Base-by-base conservation (phyloP, 2,113 vertebrate species). In the Hemibates koningsi region DNA sequence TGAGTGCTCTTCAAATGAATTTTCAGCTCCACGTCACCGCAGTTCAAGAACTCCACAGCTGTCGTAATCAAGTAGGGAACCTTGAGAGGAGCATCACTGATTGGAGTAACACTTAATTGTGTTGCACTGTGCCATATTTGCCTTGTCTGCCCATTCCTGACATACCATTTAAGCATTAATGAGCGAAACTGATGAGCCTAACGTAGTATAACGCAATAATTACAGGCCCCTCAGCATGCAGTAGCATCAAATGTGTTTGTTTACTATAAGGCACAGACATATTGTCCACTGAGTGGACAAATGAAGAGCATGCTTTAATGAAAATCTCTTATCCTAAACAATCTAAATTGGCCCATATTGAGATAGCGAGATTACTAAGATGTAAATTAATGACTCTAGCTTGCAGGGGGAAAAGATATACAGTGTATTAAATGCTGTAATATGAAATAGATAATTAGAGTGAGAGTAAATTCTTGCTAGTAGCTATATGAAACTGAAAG, bases 1-100 rank as follows among this genome's bases (percentile, higher is more conserved):
- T 53, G 93, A 93, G 73, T 83, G 61, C 93, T 90, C 95, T 96
- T 95, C 94, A 95, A 95, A 96, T 96, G 90, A 96, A 96, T 96
- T 95, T 96, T 95, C 93, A 95, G 95, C 95, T 95, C 83, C 90
- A 86, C 83, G 83, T 95, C 96, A 92, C 94, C 2, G 73, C 21
- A 53, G 93, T 90, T 81, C 80, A 89, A 89, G 79, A 88, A 84
- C 86, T 91, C 91, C 90, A 90, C 93, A 91, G 92, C 92, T 92
- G 90, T 92, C 90, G 8, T 87, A 92, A 93, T 95, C 93, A 90
- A 85, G 95, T 82, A 84, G 90, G 89, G 91, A 92, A 86, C 82
- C 89, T 92, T 90, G 89, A 92, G 88, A 90, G 83, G 59, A 88
- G 91, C 73, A 52, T 93, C 57, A 59, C 90, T 90, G 90, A 95